Evolutionary conservation across 1,140 invertebrate genomes (phyloP).

Genomic region (Drosophila fuyamai): DNA sequence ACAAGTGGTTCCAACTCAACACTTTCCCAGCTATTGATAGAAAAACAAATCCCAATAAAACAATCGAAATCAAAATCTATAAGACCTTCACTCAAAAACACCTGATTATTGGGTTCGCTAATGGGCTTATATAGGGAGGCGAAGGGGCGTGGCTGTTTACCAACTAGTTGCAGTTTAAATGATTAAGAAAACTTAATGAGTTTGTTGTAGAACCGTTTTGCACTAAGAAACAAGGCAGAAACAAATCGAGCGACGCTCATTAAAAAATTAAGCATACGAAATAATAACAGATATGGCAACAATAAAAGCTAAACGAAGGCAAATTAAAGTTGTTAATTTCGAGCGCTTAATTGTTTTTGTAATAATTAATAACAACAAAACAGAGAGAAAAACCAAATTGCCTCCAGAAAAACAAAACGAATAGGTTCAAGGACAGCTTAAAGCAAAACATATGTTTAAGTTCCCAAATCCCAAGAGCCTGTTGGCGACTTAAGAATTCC

Average conservation of each 20-base stretch:
- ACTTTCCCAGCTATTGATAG: slow-evolving; percentile 27
- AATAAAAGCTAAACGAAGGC: slow-evolving; percentile 67
- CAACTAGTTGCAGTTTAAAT: slow-evolving; percentile 63
- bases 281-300: slow-evolving; percentile 56
- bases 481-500: background rate
- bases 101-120: slow-evolving; percentile 59
- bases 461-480: background rate
- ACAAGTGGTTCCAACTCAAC: slow-evolving; percentile 9
- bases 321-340: slow-evolving; percentile 77
- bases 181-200: slow-evolving; percentile 77
- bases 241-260: slow-evolving; percentile 64
- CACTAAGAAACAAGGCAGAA: slow-evolving; percentile 39
- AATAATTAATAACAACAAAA: slow-evolving; percentile 74
- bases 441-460: slow-evolving; percentile 6
- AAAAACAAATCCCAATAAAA: slow-evolving; percentile 49
- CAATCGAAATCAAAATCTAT: slow-evolving; percentile 50
- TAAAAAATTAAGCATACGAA: slow-evolving; percentile 75
- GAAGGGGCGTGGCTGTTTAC: slow-evolving; percentile 42
- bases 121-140: slow-evolving; percentile 33
- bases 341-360: slow-evolving; percentile 74
- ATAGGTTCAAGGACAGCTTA: slow-evolving; percentile 65
- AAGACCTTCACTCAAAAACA: slow-evolving; percentile 65
- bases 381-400: slow-evolving; percentile 19
- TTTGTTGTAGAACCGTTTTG: slow-evolving; percentile 78
- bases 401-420: slow-evolving; percentile 7